Evolutionary conservation across 2,113 vertebrate genomes (phyloP).

Genomic region (Labeo catla): DNA sequence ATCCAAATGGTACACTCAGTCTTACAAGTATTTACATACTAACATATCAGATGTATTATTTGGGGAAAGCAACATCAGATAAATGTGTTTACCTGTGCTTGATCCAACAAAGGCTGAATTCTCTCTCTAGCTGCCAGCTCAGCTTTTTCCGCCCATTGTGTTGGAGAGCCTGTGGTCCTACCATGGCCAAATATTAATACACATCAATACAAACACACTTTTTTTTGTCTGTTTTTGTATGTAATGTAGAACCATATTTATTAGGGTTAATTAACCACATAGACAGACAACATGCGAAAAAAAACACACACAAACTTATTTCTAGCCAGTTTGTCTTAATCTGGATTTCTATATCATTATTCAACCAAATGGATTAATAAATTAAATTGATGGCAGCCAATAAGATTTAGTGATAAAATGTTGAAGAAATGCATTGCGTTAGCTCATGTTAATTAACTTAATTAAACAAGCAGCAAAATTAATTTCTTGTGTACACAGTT

Average conservation of each 20-base stretch:
- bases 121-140: constrained; percentile 64
- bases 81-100: constrained; percentile 71
- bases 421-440: background rate
- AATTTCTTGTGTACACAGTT: background rate
- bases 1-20: background rate
- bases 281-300: background rate
- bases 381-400: background rate
- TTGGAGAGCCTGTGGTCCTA: constrained; percentile 72
- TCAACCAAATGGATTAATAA: background rate
- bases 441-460: background rate
- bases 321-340: background rate
- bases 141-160: constrained; percentile 65
- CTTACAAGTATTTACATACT: background rate
- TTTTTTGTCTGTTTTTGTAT: too few relatives aligned
- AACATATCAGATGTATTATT: background rate
- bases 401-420: background rate
- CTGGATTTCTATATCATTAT: background rate
- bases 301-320: background rate
- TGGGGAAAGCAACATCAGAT: background rate
- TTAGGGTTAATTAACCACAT: background rate
- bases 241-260: background rate
- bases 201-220: constrained; percentile 2
- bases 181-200: constrained; percentile 47
- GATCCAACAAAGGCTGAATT: constrained; percentile 66
- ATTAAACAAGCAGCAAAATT: background rate